Conservation (phyloP, 2,888 invertebrate genomes). For the Leptinotarsa peninsularis region DNA sequence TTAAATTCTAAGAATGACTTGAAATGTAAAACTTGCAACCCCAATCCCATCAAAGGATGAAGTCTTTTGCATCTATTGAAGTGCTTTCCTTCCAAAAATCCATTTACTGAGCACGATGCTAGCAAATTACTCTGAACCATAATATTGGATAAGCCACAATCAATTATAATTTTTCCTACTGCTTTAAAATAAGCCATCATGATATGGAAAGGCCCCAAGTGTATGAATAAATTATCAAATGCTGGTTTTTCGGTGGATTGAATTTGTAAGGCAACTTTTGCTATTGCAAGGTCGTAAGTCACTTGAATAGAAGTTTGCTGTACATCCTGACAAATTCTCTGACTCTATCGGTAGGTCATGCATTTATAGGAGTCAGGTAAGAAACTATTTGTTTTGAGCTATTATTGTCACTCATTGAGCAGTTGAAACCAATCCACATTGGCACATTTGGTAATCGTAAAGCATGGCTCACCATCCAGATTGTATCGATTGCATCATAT, state of each 20-base stretch:
- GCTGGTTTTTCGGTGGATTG: conserved; percentile 38
- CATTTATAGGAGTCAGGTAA: conserved; percentile 54
- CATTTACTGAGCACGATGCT: too few relatives aligned
- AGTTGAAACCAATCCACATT: conserved; percentile 57
- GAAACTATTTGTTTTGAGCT: conserved; percentile 48
- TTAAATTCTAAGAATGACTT: too few relatives aligned
- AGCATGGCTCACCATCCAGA: conserved; percentile 30
- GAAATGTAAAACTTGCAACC: too few relatives aligned
- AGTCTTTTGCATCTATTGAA: too few relatives aligned
- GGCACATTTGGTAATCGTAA: conserved; percentile 26
- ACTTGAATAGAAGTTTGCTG: conserved; percentile 40
- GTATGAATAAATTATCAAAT: conserved; percentile 58
- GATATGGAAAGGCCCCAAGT: conserved; percentile 59
- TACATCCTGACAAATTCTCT: conserved; percentile 49
- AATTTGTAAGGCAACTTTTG: conserved; percentile 50
- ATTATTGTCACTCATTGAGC: conserved; percentile 41
- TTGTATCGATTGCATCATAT: neutral
- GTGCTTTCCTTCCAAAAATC: too few relatives aligned
- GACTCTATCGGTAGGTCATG: conserved; percentile 52
- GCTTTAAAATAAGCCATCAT: conserved; percentile 57
- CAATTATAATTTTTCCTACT: conserved; percentile 53
- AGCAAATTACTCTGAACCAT: conserved; percentile 44
- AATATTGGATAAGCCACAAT: conserved; percentile 37
- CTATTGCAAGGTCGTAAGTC: neutral
- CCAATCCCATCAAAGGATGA: too few relatives aligned